Base-by-base conservation (phyloP, 2,888 invertebrate genomes). In the Clitarchus hookeri region DNA sequence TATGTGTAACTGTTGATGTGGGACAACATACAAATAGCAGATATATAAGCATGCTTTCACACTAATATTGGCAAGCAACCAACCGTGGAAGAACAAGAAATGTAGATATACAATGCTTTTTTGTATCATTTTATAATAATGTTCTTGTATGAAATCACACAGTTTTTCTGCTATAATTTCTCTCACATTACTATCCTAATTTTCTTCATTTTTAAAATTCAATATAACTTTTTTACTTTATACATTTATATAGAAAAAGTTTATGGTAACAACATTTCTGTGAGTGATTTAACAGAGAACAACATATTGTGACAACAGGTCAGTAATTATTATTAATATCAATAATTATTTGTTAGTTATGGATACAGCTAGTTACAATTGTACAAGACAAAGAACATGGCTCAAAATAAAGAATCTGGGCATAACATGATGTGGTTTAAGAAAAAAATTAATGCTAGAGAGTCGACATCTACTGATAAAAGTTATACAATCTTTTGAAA, bases 71-170 rank as follows among this genome's bases (percentile, higher is more conserved):
- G 84, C 86, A 87, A 87, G 86, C 87, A 87, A 88, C 85, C 88
- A 87, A 86, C 88, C 87, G 87, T 88, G 88, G 88, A 88, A 88
- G 88, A 88, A 88, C 88, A 88, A 87, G 88, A 88, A 88, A 88
- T 87, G 87, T 87, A 86, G 85, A 87, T 87, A 86, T 87, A 86
- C 87, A 88, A 85, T 85, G 84, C 84, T 87, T 86, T 86, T 87
- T 87, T 88, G 86, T 87, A 86, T 87, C 86, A 87, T 87, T 87
- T 87, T 86, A 87, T 87, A 87, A 88, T 86, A 87, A 87, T 88
- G 88, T 88, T 87, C 87, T 88, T 88, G 88, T 88, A 88, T 88
- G 88, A 88, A 88, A 88, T 84, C 86, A 87, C 88, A 87, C 86
- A 84, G 85, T 87, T 85, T 83, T 79, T 87, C 85, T 48, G 44